phyloP scores from a whole-genome alignment of 2,113 vertebrate species.

The Noturus placidus region DNA sequence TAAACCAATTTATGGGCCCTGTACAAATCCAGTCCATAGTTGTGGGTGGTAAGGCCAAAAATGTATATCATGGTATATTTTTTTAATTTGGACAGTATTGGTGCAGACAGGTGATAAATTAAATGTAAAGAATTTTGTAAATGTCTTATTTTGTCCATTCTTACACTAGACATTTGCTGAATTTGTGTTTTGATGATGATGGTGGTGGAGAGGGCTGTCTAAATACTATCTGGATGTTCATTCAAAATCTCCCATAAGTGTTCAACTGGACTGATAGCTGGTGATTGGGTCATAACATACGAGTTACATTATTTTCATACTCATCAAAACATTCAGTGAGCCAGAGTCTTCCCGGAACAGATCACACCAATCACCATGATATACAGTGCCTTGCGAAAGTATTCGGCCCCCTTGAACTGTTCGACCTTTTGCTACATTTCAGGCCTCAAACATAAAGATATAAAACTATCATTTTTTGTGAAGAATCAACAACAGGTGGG shows the following conservation, averaged over 20 bases:
- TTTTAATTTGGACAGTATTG: not conserved
- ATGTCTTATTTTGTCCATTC: not conserved
- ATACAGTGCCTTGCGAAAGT: no score
- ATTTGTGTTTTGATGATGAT: not conserved
- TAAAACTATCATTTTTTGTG: no score
- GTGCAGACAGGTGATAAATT: not conserved
- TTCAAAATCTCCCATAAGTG: not conserved
- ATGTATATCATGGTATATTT: not conserved
- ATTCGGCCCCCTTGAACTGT: no score
- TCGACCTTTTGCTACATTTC: no score
- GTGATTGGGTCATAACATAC: not conserved
- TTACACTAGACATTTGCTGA: not conserved
- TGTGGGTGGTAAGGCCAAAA: not conserved
- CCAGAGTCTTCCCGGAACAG: not conserved
- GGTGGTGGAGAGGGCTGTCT: not conserved
- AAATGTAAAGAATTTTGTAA: no score
- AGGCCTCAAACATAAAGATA: no score
- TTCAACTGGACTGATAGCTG: not conserved
- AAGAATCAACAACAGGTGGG: no score
- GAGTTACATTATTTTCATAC: not conserved
- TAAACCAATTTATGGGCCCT: not conserved
- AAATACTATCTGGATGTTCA: not conserved
- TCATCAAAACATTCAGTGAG: not conserved
- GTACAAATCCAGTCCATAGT: not conserved
- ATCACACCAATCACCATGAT: not conserved